Percentiles rank a stretch among this genome's conserved stretches.
phyloP scores from a whole-genome alignment of 2,113 vertebrate species.

The Donacobius atricapilla region DNA sequence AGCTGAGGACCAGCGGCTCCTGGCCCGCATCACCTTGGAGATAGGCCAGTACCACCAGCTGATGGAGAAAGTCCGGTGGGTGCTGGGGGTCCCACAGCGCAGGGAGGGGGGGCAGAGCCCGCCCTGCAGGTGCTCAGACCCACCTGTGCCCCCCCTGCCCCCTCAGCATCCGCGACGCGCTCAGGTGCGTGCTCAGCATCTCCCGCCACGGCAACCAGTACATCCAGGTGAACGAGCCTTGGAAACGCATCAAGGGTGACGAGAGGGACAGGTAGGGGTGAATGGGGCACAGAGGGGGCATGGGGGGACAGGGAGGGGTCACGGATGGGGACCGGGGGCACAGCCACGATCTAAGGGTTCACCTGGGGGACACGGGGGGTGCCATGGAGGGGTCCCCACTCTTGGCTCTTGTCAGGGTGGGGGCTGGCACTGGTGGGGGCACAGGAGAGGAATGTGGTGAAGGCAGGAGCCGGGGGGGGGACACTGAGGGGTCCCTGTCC shows the following conservation, averaged over 20 bases:
- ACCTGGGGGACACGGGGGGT: no score
- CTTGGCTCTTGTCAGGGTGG: neutral
- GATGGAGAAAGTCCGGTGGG: constrained; percentile 90
- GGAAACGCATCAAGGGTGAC: constrained; percentile 90
- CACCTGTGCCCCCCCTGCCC: neutral
- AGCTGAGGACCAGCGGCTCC: constrained; percentile 81
- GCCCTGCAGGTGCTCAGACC: neutral
- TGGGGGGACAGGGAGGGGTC: neutral
- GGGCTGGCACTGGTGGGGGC: neutral
- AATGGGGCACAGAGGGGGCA: neutral
- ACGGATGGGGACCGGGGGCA: no score
- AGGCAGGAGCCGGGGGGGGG: neutral
- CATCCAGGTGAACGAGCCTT: constrained; percentile 94
- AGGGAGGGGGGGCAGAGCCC: neutral
- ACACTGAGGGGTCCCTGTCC: neutral
- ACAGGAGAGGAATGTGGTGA: neutral
- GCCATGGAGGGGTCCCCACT: neutral
- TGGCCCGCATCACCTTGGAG: constrained; percentile 86
- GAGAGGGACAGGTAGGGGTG: constrained; percentile 77
- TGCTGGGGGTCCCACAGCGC: fast-evolving
- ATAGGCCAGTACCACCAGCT: constrained; percentile 87
- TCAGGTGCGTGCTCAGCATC: constrained; percentile 89
- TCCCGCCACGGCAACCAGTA: constrained; percentile 96
- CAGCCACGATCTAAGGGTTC: neutral
- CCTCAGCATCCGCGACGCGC: constrained; percentile 87